phyloP scores from a whole-genome alignment of 2,888 invertebrate species.

The Nemotelus pantherinus region DNA sequence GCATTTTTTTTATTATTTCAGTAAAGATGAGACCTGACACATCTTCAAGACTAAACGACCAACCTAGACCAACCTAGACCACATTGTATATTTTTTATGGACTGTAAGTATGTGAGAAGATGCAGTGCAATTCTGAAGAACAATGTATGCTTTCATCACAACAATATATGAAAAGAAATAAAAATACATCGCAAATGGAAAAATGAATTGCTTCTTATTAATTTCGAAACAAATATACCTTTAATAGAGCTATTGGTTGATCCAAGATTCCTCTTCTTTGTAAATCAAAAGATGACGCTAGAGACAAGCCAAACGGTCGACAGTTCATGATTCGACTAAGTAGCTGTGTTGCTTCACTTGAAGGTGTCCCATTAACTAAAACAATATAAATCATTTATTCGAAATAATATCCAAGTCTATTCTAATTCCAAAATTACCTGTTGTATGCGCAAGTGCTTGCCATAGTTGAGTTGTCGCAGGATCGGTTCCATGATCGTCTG shows the following conservation, averaged over 20 bases:
- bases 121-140: too few species aligned
- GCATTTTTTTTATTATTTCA: too few species aligned
- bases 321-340: constrained; percentile 80
- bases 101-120: too few species aligned
- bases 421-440: constrained; percentile 56
- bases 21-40: too few species aligned
- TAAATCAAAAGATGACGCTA: constrained; percentile 66
- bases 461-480: constrained; percentile 64
- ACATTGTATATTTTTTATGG: too few species aligned
- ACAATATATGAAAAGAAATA: too few species aligned
- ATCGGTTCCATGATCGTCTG: constrained; percentile 63
- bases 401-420: neutral
- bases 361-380: constrained; percentile 66
- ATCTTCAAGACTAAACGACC: too few species aligned
- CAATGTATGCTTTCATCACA: too few species aligned
- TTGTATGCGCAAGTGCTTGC: constrained; percentile 64
- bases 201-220: neutral
- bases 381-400: neutral
- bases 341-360: constrained; percentile 78
- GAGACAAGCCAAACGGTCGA: constrained; percentile 77
- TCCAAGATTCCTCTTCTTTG: constrained; percentile 55
- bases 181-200: neutral
- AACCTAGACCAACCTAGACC: too few species aligned
- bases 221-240: constrained; percentile 55
- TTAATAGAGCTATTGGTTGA: constrained; percentile 62